Percentiles rank a stretch among this genome's conserved stretches.
These are phyloP conservation scores for Bibio marci DNA, from an alignment of 2,888 invertebrate genomes.

Conservation along the genomic window DNA sequence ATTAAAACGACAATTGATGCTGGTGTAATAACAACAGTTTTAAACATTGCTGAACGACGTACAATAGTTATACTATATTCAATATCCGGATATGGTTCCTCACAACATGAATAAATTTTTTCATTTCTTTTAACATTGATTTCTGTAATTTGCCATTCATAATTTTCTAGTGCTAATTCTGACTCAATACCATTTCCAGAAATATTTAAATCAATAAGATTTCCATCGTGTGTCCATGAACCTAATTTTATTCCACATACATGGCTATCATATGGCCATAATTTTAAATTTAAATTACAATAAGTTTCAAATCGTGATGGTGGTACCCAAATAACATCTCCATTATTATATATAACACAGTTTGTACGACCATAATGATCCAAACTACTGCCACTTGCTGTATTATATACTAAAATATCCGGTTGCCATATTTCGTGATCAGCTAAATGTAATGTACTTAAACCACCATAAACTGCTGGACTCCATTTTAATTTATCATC, in stretches of 20 bases:
- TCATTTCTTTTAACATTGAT: constrained; percentile 22
- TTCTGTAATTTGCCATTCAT: constrained; percentile 29
- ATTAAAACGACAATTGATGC: constrained; percentile 41
- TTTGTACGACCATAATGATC: constrained; percentile 41
- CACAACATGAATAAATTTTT: constrained; percentile 34
- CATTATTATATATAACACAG: constrained; percentile 32
- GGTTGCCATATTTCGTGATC: constrained; percentile 66
- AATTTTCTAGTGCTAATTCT: constrained; percentile 19
- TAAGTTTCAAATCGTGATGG: constrained; percentile 47
- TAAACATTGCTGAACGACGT: constrained; percentile 41
- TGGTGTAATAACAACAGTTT: constrained; percentile 42
- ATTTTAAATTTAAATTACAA: constrained; percentile 44
- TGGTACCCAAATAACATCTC: constrained; percentile 45
- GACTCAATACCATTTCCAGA: constrained; percentile 13
- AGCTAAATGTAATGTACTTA: constrained; percentile 40
- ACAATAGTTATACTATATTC: constrained; percentile 33
- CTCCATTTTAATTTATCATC: constrained; percentile 64
- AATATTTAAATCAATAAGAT: constrained; percentile 34
- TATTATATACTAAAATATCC: constrained; percentile 54
- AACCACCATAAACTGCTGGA: constrained; percentile 36
- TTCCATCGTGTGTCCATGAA: constrained; percentile 49
- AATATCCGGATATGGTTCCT: constrained; percentile 36
- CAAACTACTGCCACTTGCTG: constrained; percentile 39
- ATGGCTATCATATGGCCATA: constrained; percentile 65
- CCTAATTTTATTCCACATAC: constrained; percentile 48